Base-by-base conservation (phyloP, 2,888 invertebrate genomes). In the Volucella inflata region DNA sequence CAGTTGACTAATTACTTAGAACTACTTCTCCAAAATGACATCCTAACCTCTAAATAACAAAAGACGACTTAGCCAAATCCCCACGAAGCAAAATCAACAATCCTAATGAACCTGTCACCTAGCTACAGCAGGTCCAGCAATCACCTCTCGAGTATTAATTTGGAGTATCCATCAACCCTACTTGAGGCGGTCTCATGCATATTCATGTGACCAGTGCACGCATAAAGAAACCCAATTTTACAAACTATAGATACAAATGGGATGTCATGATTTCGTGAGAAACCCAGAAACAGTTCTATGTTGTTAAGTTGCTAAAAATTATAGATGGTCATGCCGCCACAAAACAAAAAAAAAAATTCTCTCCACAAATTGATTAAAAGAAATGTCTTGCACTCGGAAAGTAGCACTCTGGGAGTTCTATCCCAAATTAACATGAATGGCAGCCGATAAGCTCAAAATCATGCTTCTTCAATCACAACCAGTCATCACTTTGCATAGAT, bases 51-150 rank as follows among this genome's bases (percentile, higher is more conserved):
- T n/a, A 10, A 9, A 12, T 1, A 48, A 11, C 59, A 40, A 48
- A 17, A 70, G 2, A 59, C 12, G 11, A 48, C 50, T 42, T 44
- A 60, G 57, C 16, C 9, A 42, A 76, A 76, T 60, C 51, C 50
- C 59, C 67, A 67, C 59, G 42, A 57, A 30, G 51, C 30, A 51
- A 30, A 55, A 76, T 76, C 67, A 76, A 65, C 44, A 59, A 67
- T 59, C 59, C 51, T 60, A 76, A 59, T 76, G 76, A 59, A 67
- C 67, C 67, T 67, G 65, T 57, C 50, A 57, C 14, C 59, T 8
- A n/a, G 14, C 2, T 14, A 48, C 10, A 30, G 2, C n/a, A 21
- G 40, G 40, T 21, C 62, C 62, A 44, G 60, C 21, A 30, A 71
- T 51, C 53, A 17, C 38, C 55, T 42, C 30, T 12, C 14, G 42